Evolutionary conservation across 2,113 vertebrate species (phyloP), one percentile per base, ranked within the genome.

Genomic region (Ivindomyrus marchei): DNA sequence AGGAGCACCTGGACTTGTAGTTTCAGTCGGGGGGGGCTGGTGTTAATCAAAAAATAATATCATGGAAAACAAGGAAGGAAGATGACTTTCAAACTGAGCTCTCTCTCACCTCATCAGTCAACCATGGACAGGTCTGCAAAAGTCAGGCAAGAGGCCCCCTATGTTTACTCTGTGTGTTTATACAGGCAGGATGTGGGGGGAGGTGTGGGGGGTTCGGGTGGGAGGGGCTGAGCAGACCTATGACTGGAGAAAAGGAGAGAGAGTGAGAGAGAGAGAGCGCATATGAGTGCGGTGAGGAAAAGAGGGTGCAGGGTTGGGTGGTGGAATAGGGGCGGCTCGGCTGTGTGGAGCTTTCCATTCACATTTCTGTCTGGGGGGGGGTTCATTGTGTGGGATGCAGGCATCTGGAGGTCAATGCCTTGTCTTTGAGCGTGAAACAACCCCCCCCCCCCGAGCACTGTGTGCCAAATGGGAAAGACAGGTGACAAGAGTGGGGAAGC

Each of bases 391-490:
- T 91, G 80, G 74, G 62, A 91, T 89, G 83, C 62, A 93, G 91
- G 91, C 88, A 90, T 90, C 89, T 62, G 88, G 90, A 90, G 91
- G 92, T 92, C 91, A 91, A 58, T 70, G 92, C 46, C 88, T 92
- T 52, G 62, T 87, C 85, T 90, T 91, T 91, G 87, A 90, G 49
- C 45, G 89, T 88, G 90, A 92, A 91, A 90, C 87, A 90, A 91
- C 0, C 36, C 2, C 36, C 53, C 52, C 58, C 24, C 58, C 77
- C 47, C 39, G 77, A 88, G 45, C 66, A 88, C 87, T 36, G 70
- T 53, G 52, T 85, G 77, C 74, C 89, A 89, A 90, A 90, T 92
- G 91, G 88, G 89, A 90, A 92, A 90, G 85, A 89, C 91, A 92
- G 92, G 90, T 92, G 91, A 90, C 85, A 88, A 45, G 53, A 90